phyloP scores from a whole-genome alignment of 2,797 vertebrate species.

The Lepidocolaptes lacrymiger region DNA sequence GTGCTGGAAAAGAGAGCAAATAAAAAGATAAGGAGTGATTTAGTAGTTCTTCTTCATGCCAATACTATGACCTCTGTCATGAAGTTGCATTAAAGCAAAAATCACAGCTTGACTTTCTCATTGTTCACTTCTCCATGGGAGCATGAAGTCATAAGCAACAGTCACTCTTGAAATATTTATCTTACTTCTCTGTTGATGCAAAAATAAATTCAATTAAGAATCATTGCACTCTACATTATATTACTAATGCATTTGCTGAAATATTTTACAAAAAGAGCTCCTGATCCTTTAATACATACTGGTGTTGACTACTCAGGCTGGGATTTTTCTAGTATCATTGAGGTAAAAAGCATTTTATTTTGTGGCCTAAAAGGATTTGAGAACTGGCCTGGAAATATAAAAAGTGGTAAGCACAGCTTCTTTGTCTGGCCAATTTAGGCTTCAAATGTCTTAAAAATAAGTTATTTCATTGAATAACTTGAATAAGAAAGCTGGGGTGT shows the following conservation, averaged over 20 bases:
- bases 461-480: neutral
- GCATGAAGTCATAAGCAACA: neutral
- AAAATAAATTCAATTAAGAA: neutral
- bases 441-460: neutral
- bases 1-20: conserved; percentile 28
- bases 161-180: neutral
- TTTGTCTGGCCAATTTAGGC: neutral
- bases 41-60: neutral
- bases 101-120: neutral
- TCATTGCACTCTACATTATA: neutral
- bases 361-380: neutral
- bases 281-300: neutral
- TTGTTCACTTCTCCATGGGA: neutral
- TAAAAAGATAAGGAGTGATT: conserved; percentile 13
- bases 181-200: neutral
- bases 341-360: neutral
- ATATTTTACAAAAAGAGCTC: neutral
- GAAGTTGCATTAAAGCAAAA: conserved; percentile 1
- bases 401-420: neutral
- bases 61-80: neutral
- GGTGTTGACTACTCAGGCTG: neutral
- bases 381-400: neutral
- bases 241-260: neutral
- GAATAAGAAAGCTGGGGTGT: neutral
- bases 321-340: neutral